Evolutionary conservation across 2,888 invertebrate genomes (phyloP).

Genomic region (Pammene aurita): DNA sequence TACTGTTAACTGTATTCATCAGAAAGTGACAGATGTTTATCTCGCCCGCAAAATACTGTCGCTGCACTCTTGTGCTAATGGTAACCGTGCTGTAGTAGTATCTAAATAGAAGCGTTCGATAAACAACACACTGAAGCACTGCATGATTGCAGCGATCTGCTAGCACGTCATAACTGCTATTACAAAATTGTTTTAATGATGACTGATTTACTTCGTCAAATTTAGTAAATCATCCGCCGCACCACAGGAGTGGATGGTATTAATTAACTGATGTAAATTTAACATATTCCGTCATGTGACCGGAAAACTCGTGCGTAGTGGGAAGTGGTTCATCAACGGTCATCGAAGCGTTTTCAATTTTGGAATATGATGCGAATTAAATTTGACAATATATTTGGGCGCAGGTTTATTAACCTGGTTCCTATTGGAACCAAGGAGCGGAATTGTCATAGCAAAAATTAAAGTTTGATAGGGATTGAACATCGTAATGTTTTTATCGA

Average conservation of each 20-base stretch:
- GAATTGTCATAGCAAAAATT: too few species aligned
- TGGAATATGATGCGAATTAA: conserved; percentile 16
- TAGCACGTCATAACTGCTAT: not conserved
- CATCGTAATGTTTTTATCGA: too few species aligned
- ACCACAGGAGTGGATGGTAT: conserved; percentile 6
- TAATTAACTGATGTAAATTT: conserved; percentile 14
- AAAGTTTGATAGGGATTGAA: too few species aligned
- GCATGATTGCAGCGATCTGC: not conserved
- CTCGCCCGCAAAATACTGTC: too few species aligned
- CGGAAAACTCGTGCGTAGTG: conserved; percentile 10
- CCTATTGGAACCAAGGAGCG: too few species aligned
- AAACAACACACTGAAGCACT: not conserved
- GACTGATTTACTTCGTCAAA: conserved; percentile 1
- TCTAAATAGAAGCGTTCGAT: too few species aligned
- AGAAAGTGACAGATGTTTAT: too few species aligned
- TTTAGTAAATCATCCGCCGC: not conserved
- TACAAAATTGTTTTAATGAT: not conserved
- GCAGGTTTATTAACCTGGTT: too few species aligned
- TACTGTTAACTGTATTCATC: too few species aligned
- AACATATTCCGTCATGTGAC: conserved; percentile 16
- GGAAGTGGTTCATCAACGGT: conserved; percentile 14
- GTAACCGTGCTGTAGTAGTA: too few species aligned
- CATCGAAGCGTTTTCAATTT: conserved; percentile 13
- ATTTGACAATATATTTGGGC: conserved; percentile 2
- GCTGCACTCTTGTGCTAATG: too few species aligned